phyloP scores from a whole-genome alignment of 2,113 vertebrate species.

The Rhinoderma darwinii region DNA sequence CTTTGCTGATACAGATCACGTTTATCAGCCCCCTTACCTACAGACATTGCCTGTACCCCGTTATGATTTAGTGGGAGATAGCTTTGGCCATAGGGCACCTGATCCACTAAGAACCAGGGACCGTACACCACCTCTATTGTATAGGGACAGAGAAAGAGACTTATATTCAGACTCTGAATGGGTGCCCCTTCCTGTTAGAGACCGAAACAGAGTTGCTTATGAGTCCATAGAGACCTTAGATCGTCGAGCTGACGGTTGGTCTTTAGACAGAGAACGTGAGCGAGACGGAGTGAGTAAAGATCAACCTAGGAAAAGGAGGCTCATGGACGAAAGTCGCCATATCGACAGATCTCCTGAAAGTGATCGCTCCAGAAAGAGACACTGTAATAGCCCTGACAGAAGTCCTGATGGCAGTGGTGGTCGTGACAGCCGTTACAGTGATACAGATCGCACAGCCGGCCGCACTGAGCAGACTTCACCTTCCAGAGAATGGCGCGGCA shows the following conservation, averaged over 20 bases:
- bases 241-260: conserved; percentile 92
- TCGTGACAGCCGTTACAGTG: conserved; percentile 88
- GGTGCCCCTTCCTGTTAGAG: conserved; percentile 85
- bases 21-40: conserved; percentile 93
- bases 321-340: conserved; percentile 86
- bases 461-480: conserved; percentile 86
- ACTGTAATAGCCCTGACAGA: conserved; percentile 83
- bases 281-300: conserved; percentile 82
- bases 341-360: conserved; percentile 92
- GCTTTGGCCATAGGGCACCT: conserved; percentile 89
- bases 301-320: conserved; percentile 85
- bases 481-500: conserved; percentile 78
- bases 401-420: conserved; percentile 88
- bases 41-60: conserved; percentile 91
- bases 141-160: conserved; percentile 90
- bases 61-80: conserved; percentile 92
- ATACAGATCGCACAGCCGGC: conserved; percentile 82
- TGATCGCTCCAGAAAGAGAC: conserved; percentile 87
- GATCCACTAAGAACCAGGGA: conserved; percentile 89
- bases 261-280: conserved; percentile 88
- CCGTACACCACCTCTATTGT: conserved; percentile 90
- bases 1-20: conserved; percentile 94
- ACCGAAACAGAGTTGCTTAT: conserved; percentile 80
- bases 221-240: conserved; percentile 92
- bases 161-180: conserved; percentile 90